Percentiles rank a stretch among this genome's conserved stretches.
Evolutionary conservation across 2,888 invertebrate genomes (phyloP).

Genomic region (Pristionchus mayeri): DNA sequence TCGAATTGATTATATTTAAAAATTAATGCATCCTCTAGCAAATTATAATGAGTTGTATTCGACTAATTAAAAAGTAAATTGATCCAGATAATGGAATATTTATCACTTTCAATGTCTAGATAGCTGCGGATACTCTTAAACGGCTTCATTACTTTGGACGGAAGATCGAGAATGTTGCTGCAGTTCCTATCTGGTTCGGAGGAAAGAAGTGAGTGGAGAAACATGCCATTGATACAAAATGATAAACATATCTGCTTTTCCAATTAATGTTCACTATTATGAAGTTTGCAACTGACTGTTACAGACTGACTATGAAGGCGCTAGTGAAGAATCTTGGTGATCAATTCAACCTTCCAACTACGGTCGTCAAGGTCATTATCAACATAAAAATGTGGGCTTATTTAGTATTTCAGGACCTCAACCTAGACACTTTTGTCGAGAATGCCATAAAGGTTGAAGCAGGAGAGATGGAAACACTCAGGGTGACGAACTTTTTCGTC

Average conservation of each 20-base stretch:
- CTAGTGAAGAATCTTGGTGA: constrained; percentile 73
- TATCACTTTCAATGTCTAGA: constrained; percentile 64
- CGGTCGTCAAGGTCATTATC: constrained; percentile 58
- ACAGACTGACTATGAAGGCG: constrained; percentile 72
- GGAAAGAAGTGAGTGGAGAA: constrained; percentile 67
- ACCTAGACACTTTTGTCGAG: constrained; percentile 74
- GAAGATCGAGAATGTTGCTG: constrained; percentile 74
- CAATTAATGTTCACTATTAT: no score
- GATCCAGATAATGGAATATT: no score
- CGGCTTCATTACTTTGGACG: constrained; percentile 74
- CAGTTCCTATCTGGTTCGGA: constrained; percentile 74
- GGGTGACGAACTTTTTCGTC: constrained; percentile 53
- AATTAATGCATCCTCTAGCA: not conserved
- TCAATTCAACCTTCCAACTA: constrained; percentile 73
- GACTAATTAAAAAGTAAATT: not conserved
- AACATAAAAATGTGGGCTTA: not conserved
- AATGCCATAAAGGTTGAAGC: constrained; percentile 74
- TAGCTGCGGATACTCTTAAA: constrained; percentile 73
- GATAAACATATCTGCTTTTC: no score
- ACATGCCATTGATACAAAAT: not conserved
- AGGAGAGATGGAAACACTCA: constrained; percentile 71
- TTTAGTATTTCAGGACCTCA: constrained; percentile 54
- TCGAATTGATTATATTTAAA: not conserved
- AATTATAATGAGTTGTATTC: not conserved
- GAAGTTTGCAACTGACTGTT: no score